Base-by-base conservation (phyloP, 2,113 vertebrate genomes). In the Vidua chalybeata region DNA sequence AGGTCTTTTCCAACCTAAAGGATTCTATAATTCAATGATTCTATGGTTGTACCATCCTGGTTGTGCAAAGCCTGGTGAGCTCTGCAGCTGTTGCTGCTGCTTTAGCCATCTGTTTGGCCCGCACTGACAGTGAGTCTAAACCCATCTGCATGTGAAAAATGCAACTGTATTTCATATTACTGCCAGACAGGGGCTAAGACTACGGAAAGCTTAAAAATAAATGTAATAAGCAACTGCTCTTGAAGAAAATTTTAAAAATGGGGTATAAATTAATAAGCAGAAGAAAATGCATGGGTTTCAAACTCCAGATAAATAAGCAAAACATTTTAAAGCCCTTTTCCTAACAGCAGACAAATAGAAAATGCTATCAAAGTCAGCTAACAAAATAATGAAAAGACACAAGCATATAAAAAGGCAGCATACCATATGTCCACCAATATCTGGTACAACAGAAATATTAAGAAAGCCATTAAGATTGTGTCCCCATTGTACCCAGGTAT, bases 391-490 rank as follows among this genome's bases (percentile, higher is more conserved):
- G 43, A 81, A 94, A 96, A 92, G 77, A 35, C 48, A 84, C 28
- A 68, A 45, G 49, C 63, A 23, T 84, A 94, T 81, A 77, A 95
- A 82, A 84, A 84, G 48, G 48, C 30, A 92, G 69, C 79, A 89
- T 75, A 43, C 88, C 96, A 96, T 96, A 94, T 97, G 97, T 80
- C 94, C 94, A 88, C 90, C 75, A 72, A 66, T 75, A 94, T 52
- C 78, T 71, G 72, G 75, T 72, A 69, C 66, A 84, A 33, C 41
- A 58, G 87, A 84, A 94, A 91, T 91, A 91, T 95, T 93, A 93
- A 94, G 91, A 94, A 95, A 68, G 17, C 33, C 78, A 95, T 96
- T 95, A 94, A 94, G 83, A 69, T 27, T 66, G 56, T 83, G 37
- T 84, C 84, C 80, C 86, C 24, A 64, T 59, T 83, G 96, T 45